Evolutionary conservation across 64 coral and sea anemone species (phyloP).

Genomic region (Stichodactyla mertensii): DNA sequence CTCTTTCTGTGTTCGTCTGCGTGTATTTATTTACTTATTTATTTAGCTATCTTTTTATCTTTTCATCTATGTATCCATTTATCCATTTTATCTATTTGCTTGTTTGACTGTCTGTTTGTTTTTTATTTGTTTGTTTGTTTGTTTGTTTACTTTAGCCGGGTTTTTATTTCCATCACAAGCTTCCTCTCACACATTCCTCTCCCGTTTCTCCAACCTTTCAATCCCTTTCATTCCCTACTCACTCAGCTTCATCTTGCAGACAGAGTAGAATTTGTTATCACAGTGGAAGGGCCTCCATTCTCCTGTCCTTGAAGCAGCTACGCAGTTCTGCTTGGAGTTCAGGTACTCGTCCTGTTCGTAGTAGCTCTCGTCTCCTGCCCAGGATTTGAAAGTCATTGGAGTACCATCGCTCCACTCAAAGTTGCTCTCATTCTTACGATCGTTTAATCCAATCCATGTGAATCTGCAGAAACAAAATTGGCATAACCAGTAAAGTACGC

Average conservation of each 20-base stretch:
- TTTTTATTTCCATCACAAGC: too few species aligned
- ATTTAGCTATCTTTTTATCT: too few species aligned
- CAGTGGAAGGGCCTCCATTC: slow-evolving; percentile 94
- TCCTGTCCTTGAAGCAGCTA: slow-evolving; percentile 61
- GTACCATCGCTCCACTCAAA: slow-evolving; percentile 63
- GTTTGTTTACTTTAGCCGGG: too few species aligned
- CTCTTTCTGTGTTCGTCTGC: too few species aligned
- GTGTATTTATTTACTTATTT: too few species aligned
- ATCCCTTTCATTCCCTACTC: slow-evolving; percentile 19
- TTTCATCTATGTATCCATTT: too few species aligned
- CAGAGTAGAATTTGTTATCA: slow-evolving; percentile 73
- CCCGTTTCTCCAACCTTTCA: not conserved
- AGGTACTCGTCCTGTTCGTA: slow-evolving; percentile 54
- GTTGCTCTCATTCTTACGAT: slow-evolving; percentile 67
- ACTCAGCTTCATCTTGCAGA: slow-evolving; percentile 88
- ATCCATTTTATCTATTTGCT: too few species aligned
- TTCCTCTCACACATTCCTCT: not conserved
- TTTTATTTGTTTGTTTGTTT: too few species aligned
- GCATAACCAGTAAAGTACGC: not conserved
- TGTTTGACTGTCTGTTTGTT: too few species aligned
- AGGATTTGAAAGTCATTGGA: slow-evolving; percentile 47
- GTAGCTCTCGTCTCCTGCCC: slow-evolving; percentile 72
- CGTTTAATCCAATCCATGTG: slow-evolving; percentile 80
- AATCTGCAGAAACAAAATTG: slow-evolving; percentile 26
- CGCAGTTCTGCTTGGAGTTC: slow-evolving; percentile 60